phyloP scores from a whole-genome alignment of 2,113 vertebrate genomes.

The Trematomus loennbergii region DNA sequence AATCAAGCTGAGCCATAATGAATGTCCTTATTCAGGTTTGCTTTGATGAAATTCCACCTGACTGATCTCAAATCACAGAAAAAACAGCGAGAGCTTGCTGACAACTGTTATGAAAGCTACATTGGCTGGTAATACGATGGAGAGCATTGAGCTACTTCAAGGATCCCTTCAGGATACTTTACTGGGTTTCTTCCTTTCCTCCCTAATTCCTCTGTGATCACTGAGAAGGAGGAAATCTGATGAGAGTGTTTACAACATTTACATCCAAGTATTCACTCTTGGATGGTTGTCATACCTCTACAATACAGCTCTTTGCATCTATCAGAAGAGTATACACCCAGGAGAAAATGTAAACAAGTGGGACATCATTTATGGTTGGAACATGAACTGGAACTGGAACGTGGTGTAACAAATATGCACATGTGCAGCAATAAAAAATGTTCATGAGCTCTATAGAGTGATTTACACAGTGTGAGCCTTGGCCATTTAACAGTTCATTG shows the following conservation, averaged over 20 bases:
- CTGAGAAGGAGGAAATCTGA: constrained; percentile 45
- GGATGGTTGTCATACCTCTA: background rate
- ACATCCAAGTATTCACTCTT: constrained; percentile 17
- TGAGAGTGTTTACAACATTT: constrained; percentile 8
- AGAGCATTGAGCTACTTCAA: constrained; percentile 25
- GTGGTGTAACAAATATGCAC: constrained; percentile 16
- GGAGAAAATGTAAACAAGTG: constrained; percentile 21
- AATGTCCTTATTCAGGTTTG: constrained; percentile 66
- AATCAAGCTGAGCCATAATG: constrained; percentile 71
- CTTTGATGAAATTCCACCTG: constrained; percentile 75
- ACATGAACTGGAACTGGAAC: background rate
- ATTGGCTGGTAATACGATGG: constrained; percentile 26
- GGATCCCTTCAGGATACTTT: constrained; percentile 48
- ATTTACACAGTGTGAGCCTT: constrained; percentile 26
- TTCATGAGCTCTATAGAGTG: constrained; percentile 30
- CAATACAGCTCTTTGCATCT: constrained; percentile 1
- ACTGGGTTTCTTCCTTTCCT: constrained; percentile 7
- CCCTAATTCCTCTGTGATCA: constrained; percentile 32
- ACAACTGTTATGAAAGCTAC: constrained; percentile 52
- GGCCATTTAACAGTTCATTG: constrained; percentile 10
- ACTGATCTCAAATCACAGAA: constrained; percentile 75
- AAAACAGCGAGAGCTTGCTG: constrained; percentile 51
- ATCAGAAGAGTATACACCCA: constrained; percentile 8
- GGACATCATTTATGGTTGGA: constrained; percentile 31
- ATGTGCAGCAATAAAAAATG: constrained; percentile 24